phyloP scores from a whole-genome alignment of 2,888 invertebrate species.

The Rosalia funebris region DNA sequence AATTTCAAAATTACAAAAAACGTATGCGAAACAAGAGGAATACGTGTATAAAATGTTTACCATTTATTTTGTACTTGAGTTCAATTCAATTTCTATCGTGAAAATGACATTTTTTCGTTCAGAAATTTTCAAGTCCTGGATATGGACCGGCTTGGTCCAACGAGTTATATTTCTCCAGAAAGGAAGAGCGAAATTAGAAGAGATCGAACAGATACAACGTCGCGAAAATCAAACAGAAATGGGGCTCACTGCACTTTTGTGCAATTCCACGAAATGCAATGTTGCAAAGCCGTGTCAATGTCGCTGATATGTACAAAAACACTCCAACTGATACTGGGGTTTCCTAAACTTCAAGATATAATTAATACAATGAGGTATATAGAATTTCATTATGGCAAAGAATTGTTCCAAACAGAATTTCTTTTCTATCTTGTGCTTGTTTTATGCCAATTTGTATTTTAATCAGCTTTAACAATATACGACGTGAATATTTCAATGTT shows the following conservation, averaged over 20 bases:
- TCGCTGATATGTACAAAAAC: not conserved
- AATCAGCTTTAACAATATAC: too few species aligned
- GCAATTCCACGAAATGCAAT: not conserved
- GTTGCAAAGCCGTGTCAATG: too few species aligned
- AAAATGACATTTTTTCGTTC: conserved; percentile 12
- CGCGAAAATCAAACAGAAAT: conserved; percentile 15
- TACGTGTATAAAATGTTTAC: conserved; percentile 20
- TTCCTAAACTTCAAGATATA: too few species aligned
- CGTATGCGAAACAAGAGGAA: not conserved
- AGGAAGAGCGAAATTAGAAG: not conserved
- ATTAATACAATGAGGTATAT: too few species aligned
- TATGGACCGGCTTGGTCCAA: not conserved
- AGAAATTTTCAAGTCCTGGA: not conserved
- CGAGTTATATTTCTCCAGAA: not conserved
- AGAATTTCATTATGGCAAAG: too few species aligned
- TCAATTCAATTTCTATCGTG: not conserved
- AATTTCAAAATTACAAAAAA: too few species aligned
- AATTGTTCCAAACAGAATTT: too few species aligned
- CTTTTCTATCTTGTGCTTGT: too few species aligned
- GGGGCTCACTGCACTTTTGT: too few species aligned
- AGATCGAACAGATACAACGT: conserved; percentile 1
- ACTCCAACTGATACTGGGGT: not conserved
- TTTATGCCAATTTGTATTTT: too few species aligned
- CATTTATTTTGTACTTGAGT: conserved; percentile 24
- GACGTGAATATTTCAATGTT: too few species aligned